Base-by-base conservation (phyloP, 2,113 vertebrate genomes). In the Antechinus stuartii region DNA sequence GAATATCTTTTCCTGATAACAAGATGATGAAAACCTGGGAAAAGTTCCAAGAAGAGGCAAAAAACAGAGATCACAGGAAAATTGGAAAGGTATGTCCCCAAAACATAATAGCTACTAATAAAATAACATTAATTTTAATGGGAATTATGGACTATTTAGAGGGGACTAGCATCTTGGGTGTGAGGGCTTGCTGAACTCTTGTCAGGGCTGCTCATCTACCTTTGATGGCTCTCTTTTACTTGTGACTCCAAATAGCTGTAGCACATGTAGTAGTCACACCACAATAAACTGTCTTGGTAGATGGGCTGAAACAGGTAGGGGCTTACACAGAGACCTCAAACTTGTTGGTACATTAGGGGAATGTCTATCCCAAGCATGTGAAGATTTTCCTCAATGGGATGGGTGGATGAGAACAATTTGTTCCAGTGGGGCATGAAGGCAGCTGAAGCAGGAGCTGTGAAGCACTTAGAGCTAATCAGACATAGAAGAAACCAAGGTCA, bases 11-110 rank as follows among this genome's bases (percentile, higher is more conserved):
- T 94, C 99, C 99, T 91, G 98, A 99, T 90, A 97, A 94, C 53
- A 98, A 98, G 97, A 98, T 98, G 98, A 98, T 99, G 98, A 98
- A 98, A 84, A 97, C 98, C 92, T 99, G 99, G 99, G 98, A 99
- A 92, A 97, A 98, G 96, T 94, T 98, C 46, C 99, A 99, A 92
- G 98, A 99, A 96, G 98, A 99, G 97, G 98, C 99, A 55, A 98
- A 68, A 97, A 98, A 97, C 94, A 84, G 98, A 2, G 99, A 99
- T 89, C 99, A 99, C 27, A 98, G 98, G 95, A 99, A 98, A 55
- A 98, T 99, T 11, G 99, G 99, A 92, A 99, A 98, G 98, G 99
- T 99, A 92, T 0, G 61, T 12, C 0, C 7, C 16, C 0, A 0
- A 0, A 2, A 0, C 47, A 49, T 26, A 3, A 0, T 14, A 3